Base-by-base conservation (phyloP, 2,797 vertebrate genomes). In the Rhincodon typus region DNA sequence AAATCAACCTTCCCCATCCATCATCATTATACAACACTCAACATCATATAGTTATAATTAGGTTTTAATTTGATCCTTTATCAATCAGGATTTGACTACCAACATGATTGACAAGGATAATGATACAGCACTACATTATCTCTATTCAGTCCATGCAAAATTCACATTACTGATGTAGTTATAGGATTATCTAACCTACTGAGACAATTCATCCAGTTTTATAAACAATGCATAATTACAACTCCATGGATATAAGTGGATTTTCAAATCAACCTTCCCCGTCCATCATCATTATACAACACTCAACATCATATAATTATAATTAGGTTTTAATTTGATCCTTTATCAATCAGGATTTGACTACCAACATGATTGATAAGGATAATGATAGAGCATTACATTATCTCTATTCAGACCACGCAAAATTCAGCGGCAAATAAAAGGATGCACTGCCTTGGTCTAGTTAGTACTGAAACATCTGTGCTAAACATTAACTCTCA, bases 291-390 rank as follows among this genome's bases (percentile, higher is more conserved):
- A 77, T 70, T 57, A 5, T 46, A 95, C 15, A 74, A 95, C 25
- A 21, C 46, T 77, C 46, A 50, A 95, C 70, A 95, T 95, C 15
- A 57, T 95, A 95, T 57, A 77, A 95, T 77, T 57, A 74, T 95
- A n/a, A 95, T 77, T 95, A 95, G 46, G 70, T 74, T 94, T 77
- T 30, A 95, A 74, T 95, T 77, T 95, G 77, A 95, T 95, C 70
- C 46, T 95, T 53, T 27, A 95, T 95, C 94, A 95, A 95, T 74
- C 70, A 95, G 94, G 70, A 67, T 95, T 95, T 53, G 50, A 77
- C 46, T 30, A 42, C 13, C 46, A 50, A 27, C 94, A 53, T 77
- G 69, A 95, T 25, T 74, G 94, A 77, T 70, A 72, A 74, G 69
- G 30, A 95, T 77, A 95, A 77, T 95, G 30, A 77, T 23, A 38